Percentiles rank a stretch among this genome's conserved stretches.
Conservation (phyloP, 1,140 invertebrate species). For the Dendrolimus punctatus region DNA sequence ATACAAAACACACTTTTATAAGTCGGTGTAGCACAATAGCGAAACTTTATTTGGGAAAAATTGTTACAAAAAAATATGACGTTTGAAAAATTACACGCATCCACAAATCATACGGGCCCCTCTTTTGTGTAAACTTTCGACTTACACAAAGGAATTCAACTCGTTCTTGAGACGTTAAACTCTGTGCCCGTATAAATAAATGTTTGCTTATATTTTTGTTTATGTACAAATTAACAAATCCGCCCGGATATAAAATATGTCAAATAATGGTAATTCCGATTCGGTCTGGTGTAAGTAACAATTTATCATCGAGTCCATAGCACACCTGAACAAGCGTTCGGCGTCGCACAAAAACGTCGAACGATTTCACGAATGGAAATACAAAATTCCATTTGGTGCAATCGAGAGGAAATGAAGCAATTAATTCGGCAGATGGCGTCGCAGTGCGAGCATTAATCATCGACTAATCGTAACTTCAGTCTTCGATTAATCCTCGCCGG, state of each 20-base stretch:
- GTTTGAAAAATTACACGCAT: conserved; percentile 71
- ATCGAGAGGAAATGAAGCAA: conserved; percentile 70
- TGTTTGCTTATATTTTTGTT: conserved; percentile 1
- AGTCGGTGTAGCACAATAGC: conserved; percentile 56
- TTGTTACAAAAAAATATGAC: conserved; percentile 68
- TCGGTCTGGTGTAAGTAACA: conserved; percentile 15
- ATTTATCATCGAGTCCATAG: conserved; percentile 32
- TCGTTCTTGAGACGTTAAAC: conserved; percentile 57
- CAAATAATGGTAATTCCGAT: conserved; percentile 11
- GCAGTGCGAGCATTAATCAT: conserved; percentile 69
- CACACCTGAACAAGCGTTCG: conserved; percentile 45
- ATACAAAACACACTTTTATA: conserved; percentile 51
- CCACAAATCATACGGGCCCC: conserved; percentile 66
- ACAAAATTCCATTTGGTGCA: conserved; percentile 68
- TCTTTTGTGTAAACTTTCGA: conserved; percentile 63
- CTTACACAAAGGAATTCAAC: conserved; percentile 57
- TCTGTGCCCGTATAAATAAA: conserved; percentile 26
- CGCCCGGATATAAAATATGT: conserved; percentile 7
- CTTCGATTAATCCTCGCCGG: conserved; percentile 63
- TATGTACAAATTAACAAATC: conserved; percentile 1
- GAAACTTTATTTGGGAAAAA: conserved; percentile 62
- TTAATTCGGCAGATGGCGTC: conserved; percentile 69
- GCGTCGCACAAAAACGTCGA: conserved; percentile 51
- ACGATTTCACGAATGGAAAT: conserved; percentile 50
- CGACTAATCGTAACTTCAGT: conserved; percentile 70